Evolutionary conservation across 1,140 invertebrate species (phyloP).

Genomic region (Drosophila lacteicornis): DNA sequence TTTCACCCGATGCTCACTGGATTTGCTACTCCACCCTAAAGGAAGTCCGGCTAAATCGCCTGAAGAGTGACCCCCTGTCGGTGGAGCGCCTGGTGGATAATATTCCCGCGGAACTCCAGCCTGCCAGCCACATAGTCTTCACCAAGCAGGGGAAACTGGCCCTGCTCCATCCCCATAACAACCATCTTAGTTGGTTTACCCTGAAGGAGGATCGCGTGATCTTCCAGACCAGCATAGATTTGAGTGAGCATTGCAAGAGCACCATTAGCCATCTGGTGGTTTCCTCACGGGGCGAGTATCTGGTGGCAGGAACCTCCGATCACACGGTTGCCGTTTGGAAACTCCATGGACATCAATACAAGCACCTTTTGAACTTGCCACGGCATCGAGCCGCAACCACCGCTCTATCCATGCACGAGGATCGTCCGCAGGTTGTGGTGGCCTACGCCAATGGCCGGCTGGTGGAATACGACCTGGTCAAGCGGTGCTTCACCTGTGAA

Average conservation of each 20-base stretch:
- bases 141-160: conserved; percentile 84
- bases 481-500: conserved; percentile 87
- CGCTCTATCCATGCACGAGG: conserved; percentile 88
- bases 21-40: conserved; percentile 91
- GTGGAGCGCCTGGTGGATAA: conserved; percentile 85
- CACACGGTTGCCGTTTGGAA: conserved; percentile 88
- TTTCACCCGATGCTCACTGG: conserved; percentile 89
- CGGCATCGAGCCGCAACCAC: conserved; percentile 88
- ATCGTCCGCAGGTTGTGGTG: conserved; percentile 86
- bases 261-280: conserved; percentile 43
- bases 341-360: conserved; percentile 84
- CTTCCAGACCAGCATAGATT: conserved; percentile 27
- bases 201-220: conserved; percentile 14
- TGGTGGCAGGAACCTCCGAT: conserved; percentile 87
- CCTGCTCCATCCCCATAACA: conserved; percentile 64
- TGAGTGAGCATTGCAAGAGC: conserved; percentile 22
- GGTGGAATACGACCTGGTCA: conserved; percentile 88
- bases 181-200: conserved; percentile 56
- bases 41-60: conserved; percentile 87
- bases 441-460: conserved; percentile 91
- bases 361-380: conserved; percentile 87
- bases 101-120: conserved; percentile 78
- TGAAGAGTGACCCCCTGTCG: conserved; percentile 15
- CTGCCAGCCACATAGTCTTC: conserved; percentile 85
- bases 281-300: conserved; percentile 86